phyloP scores from a whole-genome alignment of 2,797 vertebrate species.

The Simalia tracyae region DNA sequence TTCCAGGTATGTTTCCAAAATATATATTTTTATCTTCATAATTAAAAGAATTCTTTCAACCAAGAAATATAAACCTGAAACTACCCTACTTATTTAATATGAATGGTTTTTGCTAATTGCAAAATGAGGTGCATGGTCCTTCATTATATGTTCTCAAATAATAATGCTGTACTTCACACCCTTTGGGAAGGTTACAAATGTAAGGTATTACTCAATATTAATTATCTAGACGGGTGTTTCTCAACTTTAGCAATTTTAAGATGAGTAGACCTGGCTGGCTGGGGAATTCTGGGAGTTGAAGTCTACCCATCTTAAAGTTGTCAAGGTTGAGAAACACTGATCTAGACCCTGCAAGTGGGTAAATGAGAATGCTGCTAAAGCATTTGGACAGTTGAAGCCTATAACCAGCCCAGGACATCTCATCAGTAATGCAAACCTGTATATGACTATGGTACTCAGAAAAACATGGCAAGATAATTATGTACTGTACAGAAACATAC shows the following conservation, averaged over 20 bases:
- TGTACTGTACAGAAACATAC: not conserved
- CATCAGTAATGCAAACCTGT: not conserved
- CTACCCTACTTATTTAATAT: not conserved
- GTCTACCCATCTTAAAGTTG: no score
- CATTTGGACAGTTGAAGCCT: not conserved
- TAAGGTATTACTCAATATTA: no score
- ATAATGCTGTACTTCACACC: not conserved
- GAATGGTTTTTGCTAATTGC: not conserved
- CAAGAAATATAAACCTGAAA: conserved; percentile 11
- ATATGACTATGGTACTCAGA: not conserved
- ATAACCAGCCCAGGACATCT: not conserved
- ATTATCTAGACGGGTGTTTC: no score
- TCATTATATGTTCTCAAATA: not conserved
- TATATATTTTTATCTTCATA: conserved; percentile 10
- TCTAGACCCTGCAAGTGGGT: not conserved
- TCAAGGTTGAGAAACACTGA: no score
- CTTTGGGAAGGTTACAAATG: not conserved
- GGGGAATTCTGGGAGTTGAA: no score
- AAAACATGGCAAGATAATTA: not conserved
- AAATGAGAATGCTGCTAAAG: no score
- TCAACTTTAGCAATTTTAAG: no score
- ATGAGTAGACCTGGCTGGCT: no score
- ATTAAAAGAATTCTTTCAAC: not conserved
- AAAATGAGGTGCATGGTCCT: not conserved
- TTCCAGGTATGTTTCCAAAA: conserved; percentile 20